Conservation (phyloP, 2,113 vertebrate species). For the Martes martes region DNA sequence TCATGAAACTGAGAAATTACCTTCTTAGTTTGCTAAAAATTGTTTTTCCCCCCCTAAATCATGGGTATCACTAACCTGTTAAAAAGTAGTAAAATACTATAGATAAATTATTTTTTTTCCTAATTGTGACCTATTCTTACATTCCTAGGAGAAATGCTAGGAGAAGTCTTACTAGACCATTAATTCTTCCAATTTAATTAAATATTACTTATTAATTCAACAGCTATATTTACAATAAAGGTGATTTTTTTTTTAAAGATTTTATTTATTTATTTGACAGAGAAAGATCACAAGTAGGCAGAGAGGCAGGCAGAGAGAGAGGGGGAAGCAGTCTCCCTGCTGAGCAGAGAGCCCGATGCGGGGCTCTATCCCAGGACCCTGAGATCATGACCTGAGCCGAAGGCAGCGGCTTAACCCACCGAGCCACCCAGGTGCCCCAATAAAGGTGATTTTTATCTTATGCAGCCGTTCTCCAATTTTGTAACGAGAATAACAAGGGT, state of each 20-base stretch:
- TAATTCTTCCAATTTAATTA: neutral
- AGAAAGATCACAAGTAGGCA: too few relatives aligned
- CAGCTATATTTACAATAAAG: neutral
- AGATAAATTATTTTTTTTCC: neutral
- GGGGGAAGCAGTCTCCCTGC: too few relatives aligned
- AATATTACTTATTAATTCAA: slow-evolving; percentile 10
- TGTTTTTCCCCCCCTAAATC: neutral
- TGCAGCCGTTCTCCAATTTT: neutral
- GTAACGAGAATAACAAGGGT: neutral
- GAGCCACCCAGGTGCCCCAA: neutral
- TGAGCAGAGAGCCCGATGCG: too few relatives aligned
- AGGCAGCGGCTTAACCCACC: too few relatives aligned
- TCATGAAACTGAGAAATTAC: neutral
- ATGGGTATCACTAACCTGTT: neutral
- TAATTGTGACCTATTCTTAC: neutral
- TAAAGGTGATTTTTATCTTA: neutral
- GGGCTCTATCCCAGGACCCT: too few relatives aligned
- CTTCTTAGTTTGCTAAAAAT: neutral
- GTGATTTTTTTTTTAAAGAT: neutral
- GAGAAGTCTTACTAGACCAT: neutral
- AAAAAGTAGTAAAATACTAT: slow-evolving; percentile 2
- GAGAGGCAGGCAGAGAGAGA: too few relatives aligned
- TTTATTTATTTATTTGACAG: too few relatives aligned
- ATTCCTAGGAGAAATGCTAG: neutral
- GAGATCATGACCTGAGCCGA: too few relatives aligned